A percentile compares a stretch with the other conserved stretches of the same genome.
Conservation (phyloP, 2,888 invertebrate genomes). For the Drosophila ezoana region DNA sequence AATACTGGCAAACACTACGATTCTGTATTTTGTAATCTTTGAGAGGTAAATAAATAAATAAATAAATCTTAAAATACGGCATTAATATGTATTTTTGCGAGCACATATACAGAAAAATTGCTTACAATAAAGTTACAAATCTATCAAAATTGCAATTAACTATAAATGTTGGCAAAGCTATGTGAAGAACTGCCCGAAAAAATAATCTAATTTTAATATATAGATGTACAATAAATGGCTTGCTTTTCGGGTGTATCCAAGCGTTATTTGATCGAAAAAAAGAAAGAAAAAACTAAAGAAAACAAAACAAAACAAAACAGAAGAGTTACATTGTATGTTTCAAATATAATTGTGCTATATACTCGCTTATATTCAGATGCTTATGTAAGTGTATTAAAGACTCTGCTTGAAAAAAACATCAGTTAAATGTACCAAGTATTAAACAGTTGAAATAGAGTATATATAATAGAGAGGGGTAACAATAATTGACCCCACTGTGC, state of each 20-base stretch:
- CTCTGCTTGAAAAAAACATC: slow-evolving; percentile 46
- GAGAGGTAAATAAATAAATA: slow-evolving; percentile 8
- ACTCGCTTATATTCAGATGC: slow-evolving; percentile 51
- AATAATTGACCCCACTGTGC: too few relatives aligned
- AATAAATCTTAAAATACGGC: slow-evolving; percentile 23
- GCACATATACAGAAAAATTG: slow-evolving; percentile 70
- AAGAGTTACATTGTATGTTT: slow-evolving; percentile 38
- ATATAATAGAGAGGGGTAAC: neutral
- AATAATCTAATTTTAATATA: slow-evolving; percentile 25
- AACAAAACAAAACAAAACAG: neutral
- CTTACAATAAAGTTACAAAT: slow-evolving; percentile 32
- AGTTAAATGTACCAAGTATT: slow-evolving; percentile 15
- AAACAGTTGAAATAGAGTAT: slow-evolving; percentile 28
- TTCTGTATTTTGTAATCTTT: slow-evolving; percentile 42
- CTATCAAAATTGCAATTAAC: slow-evolving; percentile 35
- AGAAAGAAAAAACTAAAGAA: too few relatives aligned
- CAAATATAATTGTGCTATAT: slow-evolving; percentile 55
- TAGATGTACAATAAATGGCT: slow-evolving; percentile 53
- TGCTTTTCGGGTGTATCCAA: slow-evolving; percentile 24
- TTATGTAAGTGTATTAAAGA: slow-evolving; percentile 53
- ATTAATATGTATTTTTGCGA: slow-evolving; percentile 76
- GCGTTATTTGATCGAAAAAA: slow-evolving; percentile 38
- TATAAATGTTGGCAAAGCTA: slow-evolving; percentile 31
- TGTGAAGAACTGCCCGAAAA: slow-evolving; percentile 9
- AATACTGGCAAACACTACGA: slow-evolving; percentile 15